Base-by-base conservation (phyloP, 92 coral and sea anemone species). In the Micromussa lordhowensis region DNA sequence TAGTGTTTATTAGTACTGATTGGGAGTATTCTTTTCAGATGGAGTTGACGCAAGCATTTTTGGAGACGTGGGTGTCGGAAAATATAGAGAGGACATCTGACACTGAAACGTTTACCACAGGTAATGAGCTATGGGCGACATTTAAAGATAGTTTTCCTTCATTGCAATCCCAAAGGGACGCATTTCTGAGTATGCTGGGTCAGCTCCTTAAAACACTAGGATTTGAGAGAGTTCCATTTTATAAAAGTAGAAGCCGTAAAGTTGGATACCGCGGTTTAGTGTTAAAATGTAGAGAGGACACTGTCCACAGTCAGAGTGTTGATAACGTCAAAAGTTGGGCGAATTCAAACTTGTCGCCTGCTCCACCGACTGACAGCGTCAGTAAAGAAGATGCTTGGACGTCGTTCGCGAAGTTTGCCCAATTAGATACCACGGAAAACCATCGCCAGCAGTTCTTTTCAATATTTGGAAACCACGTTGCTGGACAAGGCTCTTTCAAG, bases 291-390 rank as follows among this genome's bases (percentile, higher is more conserved):
- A 24, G 30, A 76, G 80, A 44, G 28, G 14, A 76, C 30, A 40
- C 11, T 38, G 31, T 76, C 80, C 61, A 76, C 24, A 76, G 22
- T 24, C 22, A 24, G 70, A 64, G 4, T 64, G 70, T 64, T 16
- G 70, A 64, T 22, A 54, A 16, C 11, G 80, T 77, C 5, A 77
- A 77, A 66, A 77, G 24, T 14, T 81, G 85, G 85, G 85, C 75
- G 36, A 81, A 59, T n/a, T n/a, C n/a, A 16, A 61, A 61, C 16
- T 68, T 81, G 31, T 1, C 5, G 55, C 73, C 75, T 35, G 85
- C 74, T 2, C 21, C 85, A 34, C 71, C 30, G 16, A 16, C 49
- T 6, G 74, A 81, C 61, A 30, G 53, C 29, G 55, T 81, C 9
- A n/a, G n/a, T n/a, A n/a, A n/a, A n/a, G n/a, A n/a, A 34, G 10